Percentiles rank a stretch among this genome's conserved stretches.
Conservation (phyloP, 2,888 invertebrate genomes). For the Tenthredo scrophulariae region DNA sequence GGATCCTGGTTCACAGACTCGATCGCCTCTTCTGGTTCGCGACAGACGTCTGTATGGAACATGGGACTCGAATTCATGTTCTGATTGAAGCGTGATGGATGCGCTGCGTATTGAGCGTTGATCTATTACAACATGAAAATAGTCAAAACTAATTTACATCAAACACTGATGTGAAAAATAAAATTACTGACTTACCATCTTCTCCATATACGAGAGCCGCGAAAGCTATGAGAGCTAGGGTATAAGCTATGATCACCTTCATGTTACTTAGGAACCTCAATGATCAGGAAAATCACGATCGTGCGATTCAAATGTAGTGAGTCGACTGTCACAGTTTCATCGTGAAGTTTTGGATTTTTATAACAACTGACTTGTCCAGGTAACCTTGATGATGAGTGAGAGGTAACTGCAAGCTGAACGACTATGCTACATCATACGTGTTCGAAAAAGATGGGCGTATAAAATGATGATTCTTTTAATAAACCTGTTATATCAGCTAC, state of each 20-base stretch:
- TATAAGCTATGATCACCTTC: neutral
- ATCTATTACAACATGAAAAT: neutral
- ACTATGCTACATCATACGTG: neutral
- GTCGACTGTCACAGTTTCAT: neutral
- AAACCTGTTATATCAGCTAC: neutral
- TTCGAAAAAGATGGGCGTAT: neutral
- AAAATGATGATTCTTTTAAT: neutral
- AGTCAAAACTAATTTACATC: neutral
- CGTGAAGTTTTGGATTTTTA: neutral
- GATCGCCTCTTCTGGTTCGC: neutral
- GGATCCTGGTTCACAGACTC: conserved; percentile 70
- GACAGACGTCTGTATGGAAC: neutral
- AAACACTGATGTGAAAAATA: neutral
- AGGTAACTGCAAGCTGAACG: neutral
- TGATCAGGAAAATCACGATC: neutral
- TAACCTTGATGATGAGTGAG: neutral
- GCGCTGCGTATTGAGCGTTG: neutral
- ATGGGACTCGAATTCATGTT: neutral
- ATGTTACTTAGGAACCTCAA: neutral
- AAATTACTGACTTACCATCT: neutral
- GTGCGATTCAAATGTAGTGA: neutral
- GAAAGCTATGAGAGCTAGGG: neutral
- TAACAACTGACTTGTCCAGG: neutral
- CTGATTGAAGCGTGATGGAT: neutral
- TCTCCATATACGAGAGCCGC: neutral